These are phyloP conservation scores for Pseudochirops corinnae DNA, from an alignment of 2,797 vertebrate species.

Conservation along the genomic window DNA sequence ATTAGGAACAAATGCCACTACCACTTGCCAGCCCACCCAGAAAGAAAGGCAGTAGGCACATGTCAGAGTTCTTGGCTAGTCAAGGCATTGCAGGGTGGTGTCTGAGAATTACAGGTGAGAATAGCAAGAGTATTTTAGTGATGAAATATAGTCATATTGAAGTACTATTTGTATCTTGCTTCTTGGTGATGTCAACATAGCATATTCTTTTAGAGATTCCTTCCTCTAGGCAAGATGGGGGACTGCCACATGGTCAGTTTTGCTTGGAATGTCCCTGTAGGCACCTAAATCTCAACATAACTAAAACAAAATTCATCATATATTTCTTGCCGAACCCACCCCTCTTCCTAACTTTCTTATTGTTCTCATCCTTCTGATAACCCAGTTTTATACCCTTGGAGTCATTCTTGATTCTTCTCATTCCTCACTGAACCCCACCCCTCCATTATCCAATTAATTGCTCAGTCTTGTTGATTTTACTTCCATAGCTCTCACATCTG, in stretches of 20 bases:
- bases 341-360: neutral
- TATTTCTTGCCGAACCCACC: neutral
- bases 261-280: neutral
- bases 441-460: neutral
- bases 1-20: neutral
- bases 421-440: neutral
- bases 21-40: neutral
- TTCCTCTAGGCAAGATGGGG: neutral
- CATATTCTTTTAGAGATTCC: neutral
- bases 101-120: neutral
- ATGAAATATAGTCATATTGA: neutral
- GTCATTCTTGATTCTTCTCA: neutral
- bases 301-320: neutral
- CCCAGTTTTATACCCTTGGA: neutral
- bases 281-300: neutral
- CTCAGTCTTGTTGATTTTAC: neutral
- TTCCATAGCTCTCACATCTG: neutral
- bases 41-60: neutral
- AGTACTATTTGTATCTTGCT: neutral
- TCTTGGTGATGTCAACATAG: neutral
- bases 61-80: neutral
- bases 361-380: neutral
- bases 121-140: neutral
- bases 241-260: neutral
- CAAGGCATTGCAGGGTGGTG: neutral